Percentiles rank a stretch among this genome's conserved stretches.
Conservation (phyloP, 30 jellyfish, hydroid and myxozoan genomes). For the Aurelia coerulea region DNA sequence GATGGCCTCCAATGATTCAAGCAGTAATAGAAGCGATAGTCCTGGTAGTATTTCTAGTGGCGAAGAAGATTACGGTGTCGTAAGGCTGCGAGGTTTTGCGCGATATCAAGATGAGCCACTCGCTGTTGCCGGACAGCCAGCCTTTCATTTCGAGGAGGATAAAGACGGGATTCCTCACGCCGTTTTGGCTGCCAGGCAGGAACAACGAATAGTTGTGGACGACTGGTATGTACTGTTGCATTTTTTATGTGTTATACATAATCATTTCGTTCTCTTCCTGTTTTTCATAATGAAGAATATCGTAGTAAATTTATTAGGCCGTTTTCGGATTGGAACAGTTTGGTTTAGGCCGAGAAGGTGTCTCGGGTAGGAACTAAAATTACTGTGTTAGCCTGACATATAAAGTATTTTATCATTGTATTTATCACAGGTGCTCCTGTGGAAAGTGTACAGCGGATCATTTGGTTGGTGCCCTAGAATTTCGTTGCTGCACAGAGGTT, state of each 20-base stretch:
- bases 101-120: conserved; percentile 61
- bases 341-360: not conserved
- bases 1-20: conserved; percentile 21
- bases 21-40: conserved; percentile 8
- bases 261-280: not conserved
- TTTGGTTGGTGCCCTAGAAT: conserved; percentile 47
- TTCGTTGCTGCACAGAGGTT: conserved; percentile 54
- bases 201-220: conserved; percentile 33
- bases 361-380: not conserved
- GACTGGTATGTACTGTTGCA: conserved; percentile 21
- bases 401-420: not conserved
- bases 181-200: conserved; percentile 59
- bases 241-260: not conserved
- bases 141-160: conserved; percentile 40
- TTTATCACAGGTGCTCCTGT: conserved; percentile 14
- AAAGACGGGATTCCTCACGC: conserved; percentile 47
- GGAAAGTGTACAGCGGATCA: conserved; percentile 23
- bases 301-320: conserved; percentile 16
- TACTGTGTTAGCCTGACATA: not conserved
- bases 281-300: not conserved
- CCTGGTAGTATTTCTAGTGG: conserved; percentile 10
- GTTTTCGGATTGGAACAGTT: not conserved
- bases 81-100: conserved; percentile 4
- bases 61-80: conserved; percentile 46
- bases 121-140: conserved; percentile 24